Base-by-base conservation (phyloP, 35 echinoderm and acorn worm species). In the Lytechinus variegatus region DNA sequence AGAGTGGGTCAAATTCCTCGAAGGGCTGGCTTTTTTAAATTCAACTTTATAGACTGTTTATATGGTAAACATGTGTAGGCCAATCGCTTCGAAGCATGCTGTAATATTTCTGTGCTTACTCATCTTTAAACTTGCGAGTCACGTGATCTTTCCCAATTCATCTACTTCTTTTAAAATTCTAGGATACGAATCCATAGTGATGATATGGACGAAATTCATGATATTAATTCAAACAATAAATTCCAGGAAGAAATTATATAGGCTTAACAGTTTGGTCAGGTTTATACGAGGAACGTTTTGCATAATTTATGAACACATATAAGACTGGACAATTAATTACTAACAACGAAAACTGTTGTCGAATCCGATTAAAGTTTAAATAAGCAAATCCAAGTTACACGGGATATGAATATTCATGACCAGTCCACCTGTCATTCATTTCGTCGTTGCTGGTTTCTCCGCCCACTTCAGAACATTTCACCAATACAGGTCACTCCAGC, bases 401-500 rank as follows among this genome's bases (percentile, higher is more conserved):
- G 21, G 66, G 66, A 79, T 79, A 90, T 90, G 52, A 90, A 90
- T 90, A 90, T 90, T 90, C 88, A 90, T 90, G 52, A 90, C n/a
- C 16, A 33, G 51, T 89, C 52, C 87, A 89, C 28, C 28, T 89
- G 87, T 89, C 28, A 89, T 89, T 89, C 28, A 89, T 12, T 90
- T 54, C 14, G 88, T 90, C 13, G 13, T 33, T 12, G 88, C 4
- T 28, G 33, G 4, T 79, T 12, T 89, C 88, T 27, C 52, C 92
- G 54, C 92, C 92, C 54, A 93, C 92, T 55, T 5, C 9, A 33
- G 92, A 93, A 93, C 92, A 53, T 53, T 93, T 27, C n/a, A 57
- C 92, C 92, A 93, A 93, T 93, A 27, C 92, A 57, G 92, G 92
- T 54, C 92, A 57, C 92, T 93, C 29, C 92, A 93, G 92, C 92